These are phyloP conservation scores for Acanthochromis polyacanthus DNA, from an alignment of 2,113 vertebrate species.

Conservation along the genomic window DNA sequence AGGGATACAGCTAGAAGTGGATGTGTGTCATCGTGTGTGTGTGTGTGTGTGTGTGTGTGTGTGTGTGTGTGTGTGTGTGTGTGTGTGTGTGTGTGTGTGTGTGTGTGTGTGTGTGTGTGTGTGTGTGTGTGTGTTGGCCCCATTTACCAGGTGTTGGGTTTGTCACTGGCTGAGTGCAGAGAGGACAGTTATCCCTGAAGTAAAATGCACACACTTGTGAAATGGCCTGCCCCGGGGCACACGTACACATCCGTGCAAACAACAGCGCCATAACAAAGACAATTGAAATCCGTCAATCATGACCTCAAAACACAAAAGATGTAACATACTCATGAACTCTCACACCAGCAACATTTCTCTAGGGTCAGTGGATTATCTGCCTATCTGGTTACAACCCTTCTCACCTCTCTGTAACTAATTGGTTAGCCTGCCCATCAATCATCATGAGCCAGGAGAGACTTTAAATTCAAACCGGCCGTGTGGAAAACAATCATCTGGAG, in stretches of 20 bases:
- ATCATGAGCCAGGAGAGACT: constrained; percentile 30
- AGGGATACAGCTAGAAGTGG: constrained; percentile 30
- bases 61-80: constrained; percentile 26
- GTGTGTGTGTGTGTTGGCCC: constrained; percentile 40
- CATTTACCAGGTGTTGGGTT: constrained; percentile 62
- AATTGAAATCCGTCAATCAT: constrained; percentile 60
- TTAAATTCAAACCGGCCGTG: constrained; percentile 30
- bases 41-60: constrained; percentile 29
- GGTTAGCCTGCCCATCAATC: constrained; percentile 73
- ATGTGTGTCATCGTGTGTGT: constrained; percentile 47
- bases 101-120: constrained; percentile 39
- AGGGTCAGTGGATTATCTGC: constrained; percentile 69
- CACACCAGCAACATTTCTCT: constrained; percentile 31
- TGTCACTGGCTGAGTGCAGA: constrained; percentile 53
- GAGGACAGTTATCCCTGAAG: constrained; percentile 49
- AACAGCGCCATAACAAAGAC: constrained; percentile 54
- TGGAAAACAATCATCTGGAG: constrained; percentile 30
- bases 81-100: constrained; percentile 40
- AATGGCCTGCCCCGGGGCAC: constrained; percentile 53
- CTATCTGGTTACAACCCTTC: constrained; percentile 77
- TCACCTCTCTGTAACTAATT: constrained; percentile 77
- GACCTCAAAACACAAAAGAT: constrained; percentile 38
- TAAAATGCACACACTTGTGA: constrained; percentile 62
- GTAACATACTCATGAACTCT: constrained; percentile 16
- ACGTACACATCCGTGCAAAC: constrained; percentile 34